These are phyloP conservation scores for Nomada ruficornis DNA, from an alignment of 2,888 invertebrate species.

Conservation along the genomic window DNA sequence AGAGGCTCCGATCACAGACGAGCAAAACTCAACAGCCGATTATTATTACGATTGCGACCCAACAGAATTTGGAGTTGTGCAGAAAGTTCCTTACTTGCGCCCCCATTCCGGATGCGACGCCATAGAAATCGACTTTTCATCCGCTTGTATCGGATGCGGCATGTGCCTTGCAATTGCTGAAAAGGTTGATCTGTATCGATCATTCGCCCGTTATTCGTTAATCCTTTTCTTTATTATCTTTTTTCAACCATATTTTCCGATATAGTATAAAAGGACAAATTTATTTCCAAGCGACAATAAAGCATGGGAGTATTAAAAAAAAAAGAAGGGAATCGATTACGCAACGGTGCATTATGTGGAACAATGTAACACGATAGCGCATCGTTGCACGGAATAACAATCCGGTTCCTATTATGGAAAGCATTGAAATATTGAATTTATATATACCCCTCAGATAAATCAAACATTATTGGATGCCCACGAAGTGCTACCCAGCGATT, in stretches of 20 bases:
- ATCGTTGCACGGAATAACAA: background rate
- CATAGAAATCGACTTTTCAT: constrained; percentile 73
- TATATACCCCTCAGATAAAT: constrained; percentile 73
- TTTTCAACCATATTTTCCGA: background rate
- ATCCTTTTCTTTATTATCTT: background rate
- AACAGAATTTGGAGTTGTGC: constrained; percentile 70
- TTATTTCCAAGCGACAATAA: background rate
- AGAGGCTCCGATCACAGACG: background rate
- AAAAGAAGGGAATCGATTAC: background rate
- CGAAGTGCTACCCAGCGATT: constrained; percentile 60
- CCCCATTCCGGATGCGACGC: constrained; percentile 37
- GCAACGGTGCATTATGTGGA: background rate
- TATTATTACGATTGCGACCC: constrained; percentile 69
- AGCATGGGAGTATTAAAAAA: background rate
- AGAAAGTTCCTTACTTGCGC: constrained; percentile 73
- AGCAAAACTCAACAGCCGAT: constrained; percentile 31
- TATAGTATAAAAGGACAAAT: too few relatives aligned
- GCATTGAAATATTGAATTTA: background rate
- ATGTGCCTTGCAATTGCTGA: constrained; percentile 79
- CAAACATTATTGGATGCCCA: constrained; percentile 74
- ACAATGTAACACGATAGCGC: background rate
- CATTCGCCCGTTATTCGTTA: background rate
- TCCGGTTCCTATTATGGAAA: background rate
- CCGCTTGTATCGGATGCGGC: constrained; percentile 80
- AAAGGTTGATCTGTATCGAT: constrained; percentile 67